A percentile compares a stretch with the other conserved stretches of the same genome.
Evolutionary conservation across 2,888 invertebrate species (phyloP).

Genomic region (Eristalinus sepulchralis): DNA sequence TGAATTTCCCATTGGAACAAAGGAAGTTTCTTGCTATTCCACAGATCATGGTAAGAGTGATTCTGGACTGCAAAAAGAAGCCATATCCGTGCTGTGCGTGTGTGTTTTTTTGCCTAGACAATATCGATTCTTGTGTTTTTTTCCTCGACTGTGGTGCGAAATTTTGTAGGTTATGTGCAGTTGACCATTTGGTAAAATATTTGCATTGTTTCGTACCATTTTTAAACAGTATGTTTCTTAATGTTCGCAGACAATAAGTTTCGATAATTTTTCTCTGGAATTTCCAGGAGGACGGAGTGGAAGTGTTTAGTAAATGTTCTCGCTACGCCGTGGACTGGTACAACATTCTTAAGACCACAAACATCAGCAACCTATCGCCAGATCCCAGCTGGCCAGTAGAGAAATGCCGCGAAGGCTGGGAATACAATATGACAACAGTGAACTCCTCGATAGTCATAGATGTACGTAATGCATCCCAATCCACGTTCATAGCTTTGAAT

Average conservation of each 20-base stretch:
- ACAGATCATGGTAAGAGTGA: conserved; percentile 80
- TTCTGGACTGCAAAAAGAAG: conserved; percentile 38
- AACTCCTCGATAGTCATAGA: conserved; percentile 92
- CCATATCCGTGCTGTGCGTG: conserved; percentile 40
- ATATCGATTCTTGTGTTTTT: conserved; percentile 39
- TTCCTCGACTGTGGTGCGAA: background rate
- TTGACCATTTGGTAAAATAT: background rate
- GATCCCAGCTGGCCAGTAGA: conserved; percentile 85
- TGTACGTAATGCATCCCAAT: conserved; percentile 82
- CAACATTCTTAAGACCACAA: conserved; percentile 79
- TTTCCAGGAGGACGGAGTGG: conserved; percentile 77
- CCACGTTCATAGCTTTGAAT: background rate
- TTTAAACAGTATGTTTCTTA: too few relatives aligned
- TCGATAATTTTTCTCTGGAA: too few relatives aligned
- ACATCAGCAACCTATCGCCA: conserved; percentile 78
- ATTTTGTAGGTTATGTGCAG: background rate
- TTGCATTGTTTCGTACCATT: background rate
- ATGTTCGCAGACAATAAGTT: too few relatives aligned
- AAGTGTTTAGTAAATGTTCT: conserved; percentile 86
- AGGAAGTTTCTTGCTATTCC: conserved; percentile 87
- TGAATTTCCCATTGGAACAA: conserved; percentile 82
- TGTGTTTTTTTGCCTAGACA: conserved; percentile 29
- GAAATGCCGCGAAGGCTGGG: conserved; percentile 89
- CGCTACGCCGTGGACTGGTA: conserved; percentile 89
- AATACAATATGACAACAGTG: conserved; percentile 87